Evolutionary conservation across 2,888 invertebrate genomes (phyloP), one percentile per base, ranked within the genome.

Genomic region (Encarsia formosa): DNA sequence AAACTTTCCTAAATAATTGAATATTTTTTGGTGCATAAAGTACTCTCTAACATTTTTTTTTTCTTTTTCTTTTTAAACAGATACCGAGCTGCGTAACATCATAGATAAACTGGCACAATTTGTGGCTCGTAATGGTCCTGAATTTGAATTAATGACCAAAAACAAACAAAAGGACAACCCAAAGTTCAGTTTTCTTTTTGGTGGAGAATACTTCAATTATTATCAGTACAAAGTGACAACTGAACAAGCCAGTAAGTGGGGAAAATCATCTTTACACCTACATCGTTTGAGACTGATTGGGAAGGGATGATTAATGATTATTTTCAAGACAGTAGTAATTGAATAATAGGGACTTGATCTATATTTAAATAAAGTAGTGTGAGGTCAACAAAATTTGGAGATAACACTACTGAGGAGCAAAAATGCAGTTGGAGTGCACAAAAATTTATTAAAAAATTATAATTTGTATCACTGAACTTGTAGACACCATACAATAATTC

Each of bases 101-200:
- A 98, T 99, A 69, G 98, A 98, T 80, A 97, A 97, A 80, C 80
- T 98, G 66, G 98, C 98, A 13, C 94, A 95, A 76, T 98, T 98
- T 82, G 98, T 99, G 61, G 98, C 98, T 54, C 80, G 96, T 77
- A 98, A 97, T 87, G 98, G 98, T 47, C 95, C 94, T n/a, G 97
- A 97, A 74, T 97, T 97, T 77, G 98, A 98, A 79, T 88, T 91
- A 77, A 97, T 97, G 89, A 97, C 97, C 56, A 97, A 97, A 81
- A 91, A 91, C 71, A 97, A 97, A 77, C 97, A 98, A 77, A 91
- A 93, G 76, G 93, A 92, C 72, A 98, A 99, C 77, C 93, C 95
- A 4, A 95, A 95, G 75, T 98, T 98, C 79, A 86, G 89, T 67
- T 99, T 98, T 78, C 81, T 99, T 56, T 97, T 93, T 77, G 96